These are phyloP conservation scores for Sinodicranocentrus sp. DNA, from an alignment of 2,888 invertebrate genomes.

Conservation along the genomic window DNA sequence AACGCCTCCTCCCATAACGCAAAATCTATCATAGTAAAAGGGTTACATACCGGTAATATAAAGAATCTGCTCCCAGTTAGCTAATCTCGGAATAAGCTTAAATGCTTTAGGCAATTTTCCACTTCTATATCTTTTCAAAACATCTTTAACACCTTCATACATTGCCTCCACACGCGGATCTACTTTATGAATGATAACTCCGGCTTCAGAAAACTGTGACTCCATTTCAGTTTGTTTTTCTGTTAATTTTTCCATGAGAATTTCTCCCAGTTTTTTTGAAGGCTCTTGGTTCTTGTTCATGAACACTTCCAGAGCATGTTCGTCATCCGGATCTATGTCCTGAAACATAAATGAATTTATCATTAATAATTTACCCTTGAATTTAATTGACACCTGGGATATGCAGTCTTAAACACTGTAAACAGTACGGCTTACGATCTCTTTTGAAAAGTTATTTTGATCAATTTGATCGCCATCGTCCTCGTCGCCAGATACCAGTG, in stretches of 20 bases:
- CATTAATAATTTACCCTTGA: background rate
- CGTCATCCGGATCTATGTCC: slow-evolving; percentile 92
- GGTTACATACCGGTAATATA: slow-evolving; percentile 87
- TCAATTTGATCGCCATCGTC: slow-evolving; percentile 75
- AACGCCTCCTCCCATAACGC: too few species aligned
- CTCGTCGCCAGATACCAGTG: slow-evolving; percentile 79
- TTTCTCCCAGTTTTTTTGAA: slow-evolving; percentile 89
- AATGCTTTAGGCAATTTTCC: slow-evolving; percentile 99
- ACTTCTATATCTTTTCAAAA: slow-evolving; percentile 92
- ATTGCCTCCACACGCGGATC: slow-evolving; percentile 90
- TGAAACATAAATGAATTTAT: slow-evolving; percentile 74
- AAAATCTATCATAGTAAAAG: too few species aligned
- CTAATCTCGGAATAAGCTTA: slow-evolving; percentile 94
- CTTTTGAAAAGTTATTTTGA: slow-evolving; percentile 72
- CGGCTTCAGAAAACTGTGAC: slow-evolving; percentile 88
- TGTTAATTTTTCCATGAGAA: slow-evolving; percentile 94
- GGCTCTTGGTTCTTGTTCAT: slow-evolving; percentile 83
- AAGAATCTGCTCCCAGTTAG: slow-evolving; percentile 96
- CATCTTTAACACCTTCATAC: slow-evolving; percentile 94
- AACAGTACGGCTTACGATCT: slow-evolving; percentile 56
- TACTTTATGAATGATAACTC: slow-evolving; percentile 87
- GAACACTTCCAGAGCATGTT: slow-evolving; percentile 91
- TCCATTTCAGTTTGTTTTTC: slow-evolving; percentile 95
- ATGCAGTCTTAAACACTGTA: background rate
- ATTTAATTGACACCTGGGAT: background rate